Conservation (phyloP, 37 sponge, comb jelly and placozoan species). For the Halisarca cf. caerulea region DNA sequence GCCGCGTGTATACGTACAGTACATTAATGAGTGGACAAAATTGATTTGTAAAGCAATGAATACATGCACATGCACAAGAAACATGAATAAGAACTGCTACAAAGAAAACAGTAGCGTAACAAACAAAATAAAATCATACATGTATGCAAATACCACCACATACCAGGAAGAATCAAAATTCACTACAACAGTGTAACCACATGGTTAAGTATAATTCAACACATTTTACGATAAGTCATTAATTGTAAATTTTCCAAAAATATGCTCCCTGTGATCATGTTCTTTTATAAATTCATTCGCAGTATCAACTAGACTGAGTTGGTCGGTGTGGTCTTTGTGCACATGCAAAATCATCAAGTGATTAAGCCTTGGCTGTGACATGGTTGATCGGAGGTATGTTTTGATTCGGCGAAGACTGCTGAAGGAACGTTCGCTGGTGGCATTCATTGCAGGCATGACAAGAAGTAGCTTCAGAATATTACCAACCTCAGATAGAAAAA, state of each 20-base stretch:
- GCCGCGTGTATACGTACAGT: too few relatives aligned
- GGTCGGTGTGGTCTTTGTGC: too few relatives aligned
- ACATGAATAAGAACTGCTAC: too few relatives aligned
- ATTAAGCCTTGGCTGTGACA: too few relatives aligned
- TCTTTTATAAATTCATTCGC: too few relatives aligned
- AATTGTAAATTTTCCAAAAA: too few relatives aligned
- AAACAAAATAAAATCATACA: background rate
- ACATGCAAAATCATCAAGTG: too few relatives aligned
- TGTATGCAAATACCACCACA: background rate
- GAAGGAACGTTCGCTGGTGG: background rate
- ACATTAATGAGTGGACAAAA: too few relatives aligned
- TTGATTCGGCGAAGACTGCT: slow-evolving; percentile 3
- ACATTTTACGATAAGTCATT: background rate
- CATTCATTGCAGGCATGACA: slow-evolving; percentile 11
- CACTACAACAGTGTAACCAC: background rate
- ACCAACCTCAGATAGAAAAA: slow-evolving; percentile 23
- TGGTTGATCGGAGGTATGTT: slow-evolving; percentile 33
- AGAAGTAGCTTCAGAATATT: slow-evolving; percentile 16
- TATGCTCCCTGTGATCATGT: too few relatives aligned
- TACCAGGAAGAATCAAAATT: background rate
- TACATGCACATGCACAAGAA: too few relatives aligned
- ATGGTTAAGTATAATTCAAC: background rate
- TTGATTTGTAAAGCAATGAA: too few relatives aligned
- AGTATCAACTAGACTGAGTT: too few relatives aligned
- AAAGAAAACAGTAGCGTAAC: background rate